Evolutionary conservation across 2,113 vertebrate genomes (phyloP).

Genomic region (Benitochromis conjunctus): DNA sequence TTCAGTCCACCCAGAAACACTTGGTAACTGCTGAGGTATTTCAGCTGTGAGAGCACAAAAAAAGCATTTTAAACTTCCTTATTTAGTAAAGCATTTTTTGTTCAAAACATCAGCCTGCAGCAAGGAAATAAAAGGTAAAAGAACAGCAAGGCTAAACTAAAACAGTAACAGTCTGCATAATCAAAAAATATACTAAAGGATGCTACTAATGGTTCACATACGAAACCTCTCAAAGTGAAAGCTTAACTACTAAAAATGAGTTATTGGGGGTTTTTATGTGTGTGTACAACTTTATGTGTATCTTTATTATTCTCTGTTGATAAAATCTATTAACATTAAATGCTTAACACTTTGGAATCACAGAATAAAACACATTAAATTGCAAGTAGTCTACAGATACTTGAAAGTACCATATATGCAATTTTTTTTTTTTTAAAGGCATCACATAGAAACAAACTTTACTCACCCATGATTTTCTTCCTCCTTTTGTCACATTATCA

Average conservation of each 20-base stretch:
- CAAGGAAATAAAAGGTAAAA: too few species aligned
- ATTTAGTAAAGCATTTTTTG: not conserved
- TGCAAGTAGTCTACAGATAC: not conserved
- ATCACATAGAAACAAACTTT: not conserved
- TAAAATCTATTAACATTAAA: not conserved
- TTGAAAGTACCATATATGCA: too few species aligned
- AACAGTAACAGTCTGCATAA: too few species aligned
- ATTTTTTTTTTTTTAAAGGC: not conserved
- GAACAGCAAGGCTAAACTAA: too few species aligned
- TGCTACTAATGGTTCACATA: too few species aligned
- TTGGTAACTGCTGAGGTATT: slow-evolving; percentile 32
- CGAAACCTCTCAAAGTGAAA: too few species aligned
- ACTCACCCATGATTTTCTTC: slow-evolving; percentile 34
- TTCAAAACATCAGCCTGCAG: not conserved
- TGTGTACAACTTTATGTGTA: not conserved
- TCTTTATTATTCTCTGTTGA: not conserved
- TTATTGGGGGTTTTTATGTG: accelerated
- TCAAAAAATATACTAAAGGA: too few species aligned
- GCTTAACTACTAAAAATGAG: too few species aligned
- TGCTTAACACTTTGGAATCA: not conserved
- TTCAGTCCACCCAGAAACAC: slow-evolving; percentile 67
- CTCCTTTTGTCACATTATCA: not conserved
- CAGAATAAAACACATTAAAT: not conserved
- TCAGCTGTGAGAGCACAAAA: slow-evolving; percentile 23
- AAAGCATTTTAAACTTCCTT: not conserved